These are phyloP conservation scores for Sturnira hondurensis DNA, from an alignment of 2,113 vertebrate species.

Conservation along the genomic window DNA sequence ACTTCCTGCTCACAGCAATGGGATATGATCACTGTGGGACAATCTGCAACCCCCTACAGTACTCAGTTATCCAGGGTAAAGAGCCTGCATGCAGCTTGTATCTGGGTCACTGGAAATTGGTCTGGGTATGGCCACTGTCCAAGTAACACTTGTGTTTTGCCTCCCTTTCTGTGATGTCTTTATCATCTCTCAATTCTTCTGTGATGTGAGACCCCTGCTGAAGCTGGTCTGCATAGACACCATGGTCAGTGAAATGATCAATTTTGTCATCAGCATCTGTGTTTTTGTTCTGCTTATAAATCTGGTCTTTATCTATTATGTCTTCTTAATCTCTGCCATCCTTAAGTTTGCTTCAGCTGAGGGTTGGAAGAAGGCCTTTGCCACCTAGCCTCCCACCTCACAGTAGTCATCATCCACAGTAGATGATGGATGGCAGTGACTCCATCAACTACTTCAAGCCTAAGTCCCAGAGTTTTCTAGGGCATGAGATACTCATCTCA, in stretches of 20 bases:
- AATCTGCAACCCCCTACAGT: conserved; percentile 54
- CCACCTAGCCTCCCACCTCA: conserved; percentile 67
- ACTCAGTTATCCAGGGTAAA: conserved; percentile 38
- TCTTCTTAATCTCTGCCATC: conserved; percentile 58
- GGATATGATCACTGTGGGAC: conserved; percentile 58
- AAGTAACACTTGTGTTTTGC: conserved; percentile 59
- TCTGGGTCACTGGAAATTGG: conserved; percentile 50
- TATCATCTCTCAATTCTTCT: conserved; percentile 68
- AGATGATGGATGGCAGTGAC: conserved; percentile 43
- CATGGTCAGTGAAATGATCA: conserved; percentile 50
- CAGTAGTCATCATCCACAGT: conserved; percentile 41
- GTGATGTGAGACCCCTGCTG: conserved; percentile 57
- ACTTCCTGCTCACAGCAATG: conserved; percentile 55
- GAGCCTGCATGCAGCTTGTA: conserved; percentile 6
- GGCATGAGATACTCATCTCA: conserved; percentile 58
- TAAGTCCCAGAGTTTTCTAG: conserved; percentile 48
- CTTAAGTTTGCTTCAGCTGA: conserved; percentile 49
- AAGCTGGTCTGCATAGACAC: conserved; percentile 50
- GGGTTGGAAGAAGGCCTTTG: conserved; percentile 63
- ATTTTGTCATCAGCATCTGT: conserved; percentile 44
- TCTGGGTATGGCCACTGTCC: conserved; percentile 43
- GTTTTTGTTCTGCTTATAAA: conserved; percentile 58
- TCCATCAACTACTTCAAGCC: conserved; percentile 63
- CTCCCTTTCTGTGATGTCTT: conserved; percentile 29
- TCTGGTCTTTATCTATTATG: conserved; percentile 55